phyloP scores from a whole-genome alignment of 2,888 invertebrate species.

The Pecten maximus region DNA sequence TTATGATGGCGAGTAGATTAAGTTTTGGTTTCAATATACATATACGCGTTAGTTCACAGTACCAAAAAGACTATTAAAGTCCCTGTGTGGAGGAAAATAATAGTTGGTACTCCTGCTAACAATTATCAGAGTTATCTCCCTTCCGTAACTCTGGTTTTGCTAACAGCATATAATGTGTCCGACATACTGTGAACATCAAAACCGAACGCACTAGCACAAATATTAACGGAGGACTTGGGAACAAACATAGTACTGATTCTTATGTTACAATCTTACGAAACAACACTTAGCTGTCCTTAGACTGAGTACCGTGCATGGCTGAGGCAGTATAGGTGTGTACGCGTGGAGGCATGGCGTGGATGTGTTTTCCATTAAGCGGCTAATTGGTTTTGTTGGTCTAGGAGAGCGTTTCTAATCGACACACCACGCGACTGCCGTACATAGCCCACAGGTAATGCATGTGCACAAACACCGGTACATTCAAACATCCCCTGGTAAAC shows the following conservation, averaged over 20 bases:
- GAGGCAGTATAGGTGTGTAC: neutral
- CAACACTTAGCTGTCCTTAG: neutral
- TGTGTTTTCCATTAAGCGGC: slow-evolving; percentile 5
- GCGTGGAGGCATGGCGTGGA: neutral
- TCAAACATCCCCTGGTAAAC: neutral
- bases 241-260: neutral
- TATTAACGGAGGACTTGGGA: neutral
- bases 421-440: neutral
- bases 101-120: no score
- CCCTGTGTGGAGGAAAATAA: no score
- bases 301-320: neutral
- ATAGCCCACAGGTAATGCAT: slow-evolving; percentile 27
- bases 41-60: no score
- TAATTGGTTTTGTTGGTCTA: slow-evolving; percentile 31
- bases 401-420: slow-evolving; percentile 4
- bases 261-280: neutral
- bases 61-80: no score
- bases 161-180: no score
- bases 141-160: no score
- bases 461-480: neutral
- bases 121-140: no score
- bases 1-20: no score
- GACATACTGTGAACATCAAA: no score
- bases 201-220: no score
- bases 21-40: no score